A percentile compares a stretch with the other conserved stretches of the same genome.
Conservation (phyloP, 2,797 vertebrate species). For the Danio jaintianensis region DNA sequence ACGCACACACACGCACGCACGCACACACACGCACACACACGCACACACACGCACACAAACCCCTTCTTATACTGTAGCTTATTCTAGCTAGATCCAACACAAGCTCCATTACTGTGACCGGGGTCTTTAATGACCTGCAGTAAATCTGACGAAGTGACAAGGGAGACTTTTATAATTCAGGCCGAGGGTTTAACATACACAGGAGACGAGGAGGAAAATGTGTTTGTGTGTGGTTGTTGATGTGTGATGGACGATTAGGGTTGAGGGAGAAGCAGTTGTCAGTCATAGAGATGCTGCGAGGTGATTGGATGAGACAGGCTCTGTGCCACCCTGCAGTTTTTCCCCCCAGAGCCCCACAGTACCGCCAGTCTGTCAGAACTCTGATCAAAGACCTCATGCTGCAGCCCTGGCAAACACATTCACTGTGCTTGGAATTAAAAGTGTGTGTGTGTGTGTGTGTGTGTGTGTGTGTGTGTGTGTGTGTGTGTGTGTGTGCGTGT, state of each 20-base stretch:
- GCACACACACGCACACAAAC: constrained; percentile 18
- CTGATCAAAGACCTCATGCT: constrained; percentile 7
- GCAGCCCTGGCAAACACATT: background rate
- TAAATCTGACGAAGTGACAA: constrained; percentile 4
- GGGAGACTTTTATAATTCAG: constrained; percentile 14
- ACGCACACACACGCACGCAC: no score
- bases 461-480: no score
- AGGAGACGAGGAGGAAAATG: background rate
- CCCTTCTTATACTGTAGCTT: background rate
- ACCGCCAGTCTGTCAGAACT: constrained; percentile 42
- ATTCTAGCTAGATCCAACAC: constrained; percentile 20
- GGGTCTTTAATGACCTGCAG: constrained; percentile 32
- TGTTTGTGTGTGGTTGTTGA: background rate
- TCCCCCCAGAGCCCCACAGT: constrained; percentile 42
- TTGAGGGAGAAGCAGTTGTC: constrained; percentile 37
- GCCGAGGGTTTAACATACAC: constrained; percentile 19
- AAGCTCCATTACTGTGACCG: constrained; percentile 21
- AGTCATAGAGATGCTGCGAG: constrained; percentile 41
- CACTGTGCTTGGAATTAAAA: constrained; percentile 32
- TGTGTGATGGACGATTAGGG: constrained; percentile 18
- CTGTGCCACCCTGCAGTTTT: constrained; percentile 39
- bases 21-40: no score
- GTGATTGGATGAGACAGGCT: constrained; percentile 33
- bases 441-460: constrained; percentile 34
- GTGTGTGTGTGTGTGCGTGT: no score